Percentiles rank a stretch among this genome's conserved stretches.
Evolutionary conservation across 2,113 vertebrate species (phyloP).

Genomic region (Megalops atlanticus): DNA sequence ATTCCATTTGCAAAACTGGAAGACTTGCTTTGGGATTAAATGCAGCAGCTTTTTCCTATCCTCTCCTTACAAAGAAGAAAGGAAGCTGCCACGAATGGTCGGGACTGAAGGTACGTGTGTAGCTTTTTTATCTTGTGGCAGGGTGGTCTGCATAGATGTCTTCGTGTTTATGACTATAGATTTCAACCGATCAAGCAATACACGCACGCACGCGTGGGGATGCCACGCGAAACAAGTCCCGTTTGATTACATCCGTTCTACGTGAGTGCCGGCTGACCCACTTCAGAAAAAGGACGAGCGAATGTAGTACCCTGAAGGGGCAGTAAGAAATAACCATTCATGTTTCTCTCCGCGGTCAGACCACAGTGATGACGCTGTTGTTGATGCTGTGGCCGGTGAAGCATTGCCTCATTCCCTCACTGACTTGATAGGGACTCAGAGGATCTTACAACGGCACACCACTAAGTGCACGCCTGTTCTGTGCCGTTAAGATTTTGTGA

Average conservation of each 20-base stretch:
- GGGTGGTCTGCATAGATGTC: background rate
- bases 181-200: background rate
- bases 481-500: background rate
- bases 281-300: background rate
- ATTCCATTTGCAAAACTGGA: background rate
- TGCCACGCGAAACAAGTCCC: background rate
- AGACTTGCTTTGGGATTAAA: conserved; percentile 14
- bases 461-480: background rate
- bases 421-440: background rate
- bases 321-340: conserved; percentile 5
- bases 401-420: background rate
- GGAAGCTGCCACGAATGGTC: background rate
- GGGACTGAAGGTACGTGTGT: background rate
- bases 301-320: background rate
- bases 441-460: background rate
- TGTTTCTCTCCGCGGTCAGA: conserved; percentile 6
- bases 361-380: background rate
- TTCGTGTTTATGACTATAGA: background rate
- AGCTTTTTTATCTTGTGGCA: background rate
- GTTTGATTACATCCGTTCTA: background rate
- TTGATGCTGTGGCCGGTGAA: background rate
- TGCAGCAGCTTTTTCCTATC: background rate
- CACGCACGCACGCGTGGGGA: background rate
- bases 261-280: background rate
- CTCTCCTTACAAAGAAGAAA: background rate